phyloP scores from a whole-genome alignment of 2,797 vertebrate species.

The Cygnus olor region DNA sequence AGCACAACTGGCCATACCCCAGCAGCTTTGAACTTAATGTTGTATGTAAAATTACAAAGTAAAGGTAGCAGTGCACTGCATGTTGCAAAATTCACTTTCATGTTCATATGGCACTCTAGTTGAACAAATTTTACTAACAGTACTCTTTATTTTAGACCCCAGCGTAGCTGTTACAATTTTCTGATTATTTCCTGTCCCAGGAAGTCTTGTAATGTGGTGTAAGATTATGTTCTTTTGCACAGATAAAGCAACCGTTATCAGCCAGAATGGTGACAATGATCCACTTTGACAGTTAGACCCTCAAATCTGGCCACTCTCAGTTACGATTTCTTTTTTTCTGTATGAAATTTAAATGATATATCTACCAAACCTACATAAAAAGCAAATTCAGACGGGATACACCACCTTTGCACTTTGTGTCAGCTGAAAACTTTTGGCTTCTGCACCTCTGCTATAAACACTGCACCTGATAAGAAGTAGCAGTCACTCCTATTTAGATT shows the following conservation, averaged over 20 bases:
- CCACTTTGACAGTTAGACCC: not conserved
- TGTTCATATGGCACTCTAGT: not conserved
- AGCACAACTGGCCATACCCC: not conserved
- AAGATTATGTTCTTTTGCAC: not conserved
- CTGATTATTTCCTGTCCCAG: not conserved
- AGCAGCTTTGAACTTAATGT: not conserved
- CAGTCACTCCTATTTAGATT: not conserved
- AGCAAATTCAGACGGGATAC: not conserved
- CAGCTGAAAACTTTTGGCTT: not conserved
- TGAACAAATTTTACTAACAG: not conserved
- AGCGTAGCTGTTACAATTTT: not conserved
- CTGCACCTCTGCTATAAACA: not conserved
- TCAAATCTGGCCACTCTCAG: not conserved
- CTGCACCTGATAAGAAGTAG: not conserved
- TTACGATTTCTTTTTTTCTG: too few relatives aligned
- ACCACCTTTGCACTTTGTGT: not conserved
- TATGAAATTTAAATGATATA: not conserved
- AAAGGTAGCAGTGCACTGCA: not conserved
- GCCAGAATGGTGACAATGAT: not conserved
- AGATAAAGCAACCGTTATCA: not conserved
- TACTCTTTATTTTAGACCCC: not conserved
- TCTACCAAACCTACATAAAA: not conserved
- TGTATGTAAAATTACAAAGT: not conserved
- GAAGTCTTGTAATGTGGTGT: not conserved
- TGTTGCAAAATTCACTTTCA: not conserved